A percentile compares a stretch with the other conserved stretches of the same genome.
These are phyloP conservation scores for Trachelus troglodyta DNA, from an alignment of 2,888 invertebrate species.

Conservation along the genomic window DNA sequence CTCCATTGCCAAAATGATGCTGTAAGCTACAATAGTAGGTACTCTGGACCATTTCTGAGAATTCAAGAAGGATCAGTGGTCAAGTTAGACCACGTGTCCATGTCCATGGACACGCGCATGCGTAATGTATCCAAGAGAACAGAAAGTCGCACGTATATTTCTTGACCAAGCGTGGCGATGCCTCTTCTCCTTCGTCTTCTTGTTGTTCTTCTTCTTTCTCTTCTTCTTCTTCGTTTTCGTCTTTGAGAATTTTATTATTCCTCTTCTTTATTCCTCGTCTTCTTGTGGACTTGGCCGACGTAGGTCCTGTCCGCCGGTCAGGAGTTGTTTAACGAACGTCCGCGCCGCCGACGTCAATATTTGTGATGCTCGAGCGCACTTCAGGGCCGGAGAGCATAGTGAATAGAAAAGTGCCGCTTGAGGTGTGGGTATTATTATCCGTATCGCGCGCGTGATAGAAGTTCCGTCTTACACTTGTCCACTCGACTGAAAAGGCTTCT, in stretches of 20 bases:
- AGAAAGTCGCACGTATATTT: not conserved
- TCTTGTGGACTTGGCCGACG: constrained; percentile 3
- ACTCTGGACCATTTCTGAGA: not conserved
- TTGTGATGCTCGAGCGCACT: constrained; percentile 54
- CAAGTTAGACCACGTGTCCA: not conserved
- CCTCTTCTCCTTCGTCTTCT: too few species aligned
- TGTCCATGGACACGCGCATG: not conserved
- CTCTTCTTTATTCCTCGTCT: too few species aligned
- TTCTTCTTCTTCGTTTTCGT: too few species aligned
- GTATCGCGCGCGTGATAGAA: too few species aligned
- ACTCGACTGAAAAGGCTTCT: too few species aligned
- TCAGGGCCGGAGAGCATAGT: not conserved
- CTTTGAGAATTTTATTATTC: too few species aligned
- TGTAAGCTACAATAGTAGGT: not conserved
- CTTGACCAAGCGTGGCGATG: not conserved
- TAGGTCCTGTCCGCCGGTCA: constrained; percentile 19
- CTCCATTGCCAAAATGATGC: not conserved
- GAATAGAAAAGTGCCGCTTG: not conserved
- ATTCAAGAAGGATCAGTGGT: not conserved
- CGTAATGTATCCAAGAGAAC: not conserved
- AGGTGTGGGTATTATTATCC: too few species aligned
- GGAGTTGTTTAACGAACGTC: constrained; percentile 56
- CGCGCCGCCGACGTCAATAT: constrained; percentile 55
- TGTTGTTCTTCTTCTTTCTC: too few species aligned
- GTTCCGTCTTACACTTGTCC: too few species aligned